Evolutionary conservation across 2,113 vertebrate species (phyloP), one percentile per base, ranked within the genome.

Genomic region (Chiloscyllium plagiosum): DNA sequence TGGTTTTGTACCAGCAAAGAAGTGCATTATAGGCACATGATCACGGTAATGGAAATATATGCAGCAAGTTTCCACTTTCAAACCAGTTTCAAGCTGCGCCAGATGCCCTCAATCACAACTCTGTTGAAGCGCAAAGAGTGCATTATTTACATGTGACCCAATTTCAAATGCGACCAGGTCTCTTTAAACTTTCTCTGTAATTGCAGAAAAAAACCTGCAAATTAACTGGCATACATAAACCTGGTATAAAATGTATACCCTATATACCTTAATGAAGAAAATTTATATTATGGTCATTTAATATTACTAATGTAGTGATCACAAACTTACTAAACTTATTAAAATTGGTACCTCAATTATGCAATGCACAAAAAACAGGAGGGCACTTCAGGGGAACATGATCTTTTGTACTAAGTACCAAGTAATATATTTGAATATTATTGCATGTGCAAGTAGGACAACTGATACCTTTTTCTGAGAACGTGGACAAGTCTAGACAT

Each of bases 61-160:
- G 68, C 69, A 95, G 10, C 68, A 68, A 94, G 69, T 76, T 95
- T 72, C 52, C 69, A 52, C 69, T 47, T 95, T 95, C 42, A 70
- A 72, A 37, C 17, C 61, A 93, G 33, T 37, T 93, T 93, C n/a
- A 93, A 95, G 47, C 37, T 76, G 68, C 22, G 47, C 68, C 68
- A 47, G 42, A 37, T 72, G 72, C 68, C 72, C 24, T 52, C 42
- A 95, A 50, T 70, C 93, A 95, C 93, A 33, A 20, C 12, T 15
- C 42, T 95, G 93, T 69, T 72, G 68, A 95, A 72, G 93, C 93
- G 37, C 22, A 50, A 93, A 68, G 56, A n/a, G 61, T 93, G 33
- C 90, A 93, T 93, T 93, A 93, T 68, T 93, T 90, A 68, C 90
- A 65, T 66, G 61, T 93, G 90, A 66, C 61, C 90, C 52, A 66